Conservation (phyloP, 1,140 invertebrate genomes). For the Arion vulgaris region DNA sequence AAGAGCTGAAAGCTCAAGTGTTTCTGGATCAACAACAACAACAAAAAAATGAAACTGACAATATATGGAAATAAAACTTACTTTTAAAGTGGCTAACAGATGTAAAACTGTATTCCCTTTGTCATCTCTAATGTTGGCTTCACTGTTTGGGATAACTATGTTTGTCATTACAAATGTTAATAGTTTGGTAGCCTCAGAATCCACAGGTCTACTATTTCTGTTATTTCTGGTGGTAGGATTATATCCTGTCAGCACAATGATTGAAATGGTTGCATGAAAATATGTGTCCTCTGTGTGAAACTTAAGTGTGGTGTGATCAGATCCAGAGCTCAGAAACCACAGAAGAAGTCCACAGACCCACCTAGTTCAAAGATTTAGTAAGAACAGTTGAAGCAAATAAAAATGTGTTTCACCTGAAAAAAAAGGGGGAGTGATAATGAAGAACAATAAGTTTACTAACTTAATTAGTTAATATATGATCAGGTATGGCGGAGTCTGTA, state of each 20-base stretch:
- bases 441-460: too few species aligned
- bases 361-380: slow-evolving; percentile 22
- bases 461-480: too few species aligned
- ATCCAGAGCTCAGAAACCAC: slow-evolving; percentile 47
- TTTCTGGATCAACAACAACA: too few species aligned
- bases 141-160: slow-evolving; percentile 26
- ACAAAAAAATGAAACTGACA: too few species aligned
- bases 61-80: too few species aligned
- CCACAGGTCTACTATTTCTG: slow-evolving; percentile 5
- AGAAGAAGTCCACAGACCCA: slow-evolving; percentile 44
- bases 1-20: too few species aligned
- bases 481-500: too few species aligned
- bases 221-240: slow-evolving; percentile 3
- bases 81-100: slow-evolving; percentile 10
- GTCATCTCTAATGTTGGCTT: slow-evolving; percentile 48
- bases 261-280: slow-evolving; percentile 51
- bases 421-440: too few species aligned
- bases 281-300: slow-evolving; percentile 50
- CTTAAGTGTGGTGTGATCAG: slow-evolving; percentile 48
- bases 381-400: neutral
- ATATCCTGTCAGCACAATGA: slow-evolving; percentile 38
- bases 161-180: slow-evolving; percentile 40
- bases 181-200: slow-evolving; percentile 21
- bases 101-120: slow-evolving; percentile 58
- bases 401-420: neutral